Conservation (phyloP, 2,888 invertebrate species). For the Aphodius granarius region DNA sequence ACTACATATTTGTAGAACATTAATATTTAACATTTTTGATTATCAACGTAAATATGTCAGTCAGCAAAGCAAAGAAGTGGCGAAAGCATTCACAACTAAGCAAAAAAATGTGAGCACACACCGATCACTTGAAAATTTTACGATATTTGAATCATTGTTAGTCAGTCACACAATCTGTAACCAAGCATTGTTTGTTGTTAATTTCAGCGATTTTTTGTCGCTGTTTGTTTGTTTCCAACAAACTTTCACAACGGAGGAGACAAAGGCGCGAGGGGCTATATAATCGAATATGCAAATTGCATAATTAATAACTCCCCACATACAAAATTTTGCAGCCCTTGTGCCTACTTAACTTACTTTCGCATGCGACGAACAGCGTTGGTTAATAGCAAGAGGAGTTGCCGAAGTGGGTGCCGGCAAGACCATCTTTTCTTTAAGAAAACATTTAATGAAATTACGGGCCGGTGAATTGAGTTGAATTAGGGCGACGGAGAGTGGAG, state of each 20-base stretch:
- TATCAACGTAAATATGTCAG: too few species aligned
- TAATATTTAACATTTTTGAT: too few species aligned
- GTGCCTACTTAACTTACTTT: neutral
- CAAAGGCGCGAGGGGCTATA: neutral
- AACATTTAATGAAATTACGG: slow-evolving; percentile 42
- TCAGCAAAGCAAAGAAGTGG: too few species aligned
- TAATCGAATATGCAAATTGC: neutral
- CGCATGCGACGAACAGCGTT: neutral
- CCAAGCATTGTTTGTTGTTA: neutral
- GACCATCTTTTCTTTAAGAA: slow-evolving; percentile 32
- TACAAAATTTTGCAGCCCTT: neutral
- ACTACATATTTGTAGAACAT: too few species aligned
- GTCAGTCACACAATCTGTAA: too few species aligned
- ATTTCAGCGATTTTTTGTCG: neutral
- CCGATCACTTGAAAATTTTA: too few species aligned
- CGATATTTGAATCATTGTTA: too few species aligned
- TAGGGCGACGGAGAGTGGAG: slow-evolving; percentile 32
- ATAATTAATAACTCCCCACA: neutral
- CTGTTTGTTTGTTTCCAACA: neutral
- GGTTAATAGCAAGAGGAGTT: slow-evolving; percentile 3
- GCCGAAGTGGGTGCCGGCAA: slow-evolving; percentile 25
- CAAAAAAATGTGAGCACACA: too few species aligned
- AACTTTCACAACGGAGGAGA: neutral
- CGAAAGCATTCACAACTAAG: too few species aligned
- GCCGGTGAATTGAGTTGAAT: slow-evolving; percentile 40